Conservation (phyloP, 2,113 vertebrate genomes). For the Saguinus midas region DNA sequence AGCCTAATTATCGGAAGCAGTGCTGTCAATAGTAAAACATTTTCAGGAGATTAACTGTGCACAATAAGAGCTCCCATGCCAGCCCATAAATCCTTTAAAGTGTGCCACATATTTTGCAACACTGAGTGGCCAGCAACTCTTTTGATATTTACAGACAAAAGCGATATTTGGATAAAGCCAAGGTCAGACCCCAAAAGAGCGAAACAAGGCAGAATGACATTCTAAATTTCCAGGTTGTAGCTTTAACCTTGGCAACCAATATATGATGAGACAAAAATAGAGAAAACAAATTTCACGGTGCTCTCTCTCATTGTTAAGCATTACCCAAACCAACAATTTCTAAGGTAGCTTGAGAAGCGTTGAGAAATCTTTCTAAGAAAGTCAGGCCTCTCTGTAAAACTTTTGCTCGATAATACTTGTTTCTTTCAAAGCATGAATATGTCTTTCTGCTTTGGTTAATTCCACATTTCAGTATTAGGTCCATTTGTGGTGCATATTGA, state of each 20-base stretch:
- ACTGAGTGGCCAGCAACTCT: constrained; percentile 67
- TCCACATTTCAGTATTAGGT: background rate
- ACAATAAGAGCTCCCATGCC: constrained; percentile 73
- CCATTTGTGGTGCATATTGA: background rate
- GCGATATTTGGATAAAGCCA: constrained; percentile 76
- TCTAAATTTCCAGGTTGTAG: constrained; percentile 43
- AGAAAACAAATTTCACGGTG: background rate
- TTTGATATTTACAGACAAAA: constrained; percentile 76
- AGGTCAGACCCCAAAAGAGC: constrained; percentile 50
- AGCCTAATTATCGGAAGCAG: constrained; percentile 80
- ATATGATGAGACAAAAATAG: background rate
- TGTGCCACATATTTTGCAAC: constrained; percentile 73
- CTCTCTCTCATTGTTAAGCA: background rate
- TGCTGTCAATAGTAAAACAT: constrained; percentile 77
- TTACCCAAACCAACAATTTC: background rate
- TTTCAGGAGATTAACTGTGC: constrained; percentile 81
- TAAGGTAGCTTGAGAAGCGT: background rate
- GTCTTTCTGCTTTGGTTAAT: constrained; percentile 7
- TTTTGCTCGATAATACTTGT: background rate
- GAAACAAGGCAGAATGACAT: constrained; percentile 44
- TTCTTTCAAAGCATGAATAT: constrained; percentile 4
- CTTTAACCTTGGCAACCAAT: constrained; percentile 35
- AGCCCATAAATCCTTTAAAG: constrained; percentile 73
- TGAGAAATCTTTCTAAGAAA: background rate
- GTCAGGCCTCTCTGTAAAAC: background rate